Evolutionary conservation across 2,888 invertebrate species (phyloP), one percentile per base, ranked within the genome.

Genomic region (Apamea monoglypha): DNA sequence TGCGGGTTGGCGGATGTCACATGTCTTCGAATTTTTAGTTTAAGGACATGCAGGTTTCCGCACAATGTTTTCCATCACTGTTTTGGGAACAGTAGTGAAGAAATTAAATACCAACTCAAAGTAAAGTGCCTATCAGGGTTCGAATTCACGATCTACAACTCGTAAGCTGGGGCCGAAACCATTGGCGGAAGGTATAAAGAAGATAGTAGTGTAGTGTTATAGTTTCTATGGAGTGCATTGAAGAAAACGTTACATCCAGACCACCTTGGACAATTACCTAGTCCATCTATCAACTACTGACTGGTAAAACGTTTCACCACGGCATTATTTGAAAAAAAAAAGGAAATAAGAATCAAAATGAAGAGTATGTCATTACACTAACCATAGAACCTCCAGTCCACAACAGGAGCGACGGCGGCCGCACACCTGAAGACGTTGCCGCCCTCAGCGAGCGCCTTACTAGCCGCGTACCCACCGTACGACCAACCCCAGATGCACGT

Each of bases 401-500:
- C 99, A 29, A 99, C 99, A 0, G 99, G 99, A 1, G 99, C 99
- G 18, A 99, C 99, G 6, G 99, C 98, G 76, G 99, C 98, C 1
- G 99, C 99, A 94, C 99, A 99, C 89, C 98, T 98, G 97, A 99
- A 99, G 50, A 98, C 98, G 69, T 97, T 96, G 0, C 97, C 97
- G 86, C 99, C 99, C 68, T 97, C 97, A 0, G 99, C 99, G 83
- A 99, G 96, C 4, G 98, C 98, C 97, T 99, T 98, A 8, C 98
- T 98, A 1, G 99, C 98, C 0, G 99, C 98, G 95, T 99, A 99
- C 2, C 99, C 99, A 25, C 99, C 99, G 95, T 99, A 99, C 90
- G 99, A 99, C 99, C 99, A 99, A 76, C 99, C 99, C 99, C 99
- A 99, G 91, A 99, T 99, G 70, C 98, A 99, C 0, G 99, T 98